These are phyloP conservation scores for Glaucopsyche alexis DNA, from an alignment of 2,888 invertebrate species.

Conservation along the genomic window DNA sequence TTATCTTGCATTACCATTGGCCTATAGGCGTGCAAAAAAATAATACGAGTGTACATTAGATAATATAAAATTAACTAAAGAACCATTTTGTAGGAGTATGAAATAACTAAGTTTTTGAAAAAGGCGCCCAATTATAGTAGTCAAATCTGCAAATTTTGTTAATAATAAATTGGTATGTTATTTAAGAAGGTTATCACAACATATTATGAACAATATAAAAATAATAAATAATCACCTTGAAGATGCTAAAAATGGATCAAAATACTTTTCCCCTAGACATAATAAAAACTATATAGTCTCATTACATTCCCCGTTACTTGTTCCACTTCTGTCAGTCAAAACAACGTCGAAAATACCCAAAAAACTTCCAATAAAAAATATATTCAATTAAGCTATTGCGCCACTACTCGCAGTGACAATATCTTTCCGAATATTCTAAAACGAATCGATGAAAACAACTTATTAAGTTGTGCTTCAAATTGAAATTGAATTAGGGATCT, in stretches of 20 bases:
- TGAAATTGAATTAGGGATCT: conserved; percentile 74
- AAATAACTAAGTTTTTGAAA: too few species aligned
- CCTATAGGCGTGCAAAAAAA: too few species aligned
- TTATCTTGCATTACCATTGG: too few species aligned
- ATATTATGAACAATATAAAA: too few species aligned
- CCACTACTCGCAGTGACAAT: conserved; percentile 53
- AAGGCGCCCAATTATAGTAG: too few species aligned
- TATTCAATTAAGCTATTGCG: conserved; percentile 73
- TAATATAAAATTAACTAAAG: too few species aligned
- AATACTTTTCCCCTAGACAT: background rate
- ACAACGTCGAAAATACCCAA: conserved; percentile 47
- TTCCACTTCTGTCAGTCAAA: conserved; percentile 42
- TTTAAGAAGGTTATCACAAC: too few species aligned
- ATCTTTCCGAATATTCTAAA: conserved; percentile 56
- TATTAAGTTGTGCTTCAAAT: conserved; percentile 68
- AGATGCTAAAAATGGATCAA: background rate
- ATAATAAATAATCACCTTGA: too few species aligned
- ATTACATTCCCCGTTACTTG: conserved; percentile 41
- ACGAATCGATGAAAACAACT: conserved; percentile 64
- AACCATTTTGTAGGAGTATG: too few species aligned
- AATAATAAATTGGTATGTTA: too few species aligned
- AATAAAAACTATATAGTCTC: conserved; percentile 31
- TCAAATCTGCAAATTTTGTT: too few species aligned
- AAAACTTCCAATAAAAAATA: conserved; percentile 55
- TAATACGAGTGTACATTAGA: too few species aligned